These are phyloP conservation scores for Physella acuta DNA, from an alignment of 1,140 invertebrate species.

Conservation along the genomic window DNA sequence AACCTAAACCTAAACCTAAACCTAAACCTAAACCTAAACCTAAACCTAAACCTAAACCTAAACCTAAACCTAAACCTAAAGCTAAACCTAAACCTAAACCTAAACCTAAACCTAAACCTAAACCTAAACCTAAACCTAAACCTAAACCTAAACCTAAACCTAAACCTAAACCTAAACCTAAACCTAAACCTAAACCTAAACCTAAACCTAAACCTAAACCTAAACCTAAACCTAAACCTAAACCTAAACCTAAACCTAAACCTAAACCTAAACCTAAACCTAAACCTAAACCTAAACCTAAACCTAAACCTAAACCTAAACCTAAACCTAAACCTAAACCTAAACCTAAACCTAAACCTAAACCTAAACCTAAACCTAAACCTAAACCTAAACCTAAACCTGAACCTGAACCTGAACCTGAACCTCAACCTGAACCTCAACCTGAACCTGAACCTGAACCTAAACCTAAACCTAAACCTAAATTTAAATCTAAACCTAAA, in stretches of 20 bases:
- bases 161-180: not conserved
- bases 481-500: not conserved
- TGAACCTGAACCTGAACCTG: not conserved
- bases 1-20: too few species aligned
- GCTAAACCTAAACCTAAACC: too few species aligned
- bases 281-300: not conserved
- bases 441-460: not conserved
- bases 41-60: too few species aligned
- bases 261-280: not conserved
- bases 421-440: not conserved
- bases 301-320: not conserved
- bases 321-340: not conserved
- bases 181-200: not conserved
- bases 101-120: not conserved
- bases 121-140: not conserved
- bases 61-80: too few species aligned
- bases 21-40: too few species aligned
- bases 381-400: not conserved
- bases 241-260: not conserved
- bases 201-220: not conserved
- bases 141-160: not conserved
- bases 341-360: not conserved
- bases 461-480: not conserved
- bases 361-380: not conserved
- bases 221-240: not conserved